Evolutionary conservation across 2,113 vertebrate species (phyloP), one percentile per base, ranked within the genome.

Genomic region (Symphodus melops): DNA sequence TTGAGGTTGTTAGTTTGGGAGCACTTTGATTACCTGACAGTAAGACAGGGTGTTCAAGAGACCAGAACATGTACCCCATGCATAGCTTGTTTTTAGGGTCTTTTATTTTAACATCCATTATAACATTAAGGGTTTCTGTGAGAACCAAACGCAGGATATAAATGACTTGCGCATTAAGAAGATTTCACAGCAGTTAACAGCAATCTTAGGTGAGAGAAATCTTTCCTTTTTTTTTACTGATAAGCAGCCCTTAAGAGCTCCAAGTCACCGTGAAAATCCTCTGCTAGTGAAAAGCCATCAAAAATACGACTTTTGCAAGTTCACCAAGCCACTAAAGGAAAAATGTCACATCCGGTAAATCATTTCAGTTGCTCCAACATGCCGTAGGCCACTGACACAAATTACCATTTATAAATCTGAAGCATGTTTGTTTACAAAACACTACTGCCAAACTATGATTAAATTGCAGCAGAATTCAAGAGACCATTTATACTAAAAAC

Each of bases 11-110:
- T 79, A 67, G 63, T 63, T 72, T 65, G 65, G 21, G 54, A 81
- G 84, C 51, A 63, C 62, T 54, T 48, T 55, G 73, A 82, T 87
- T 81, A 84, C 74, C 81, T 84, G 82, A 75, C 79, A 82, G 69
- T 70, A 54, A 82, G 71, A 68, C 60, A 67, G 39, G 48, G 53
- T 59, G 37, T 16, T 51, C 57, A 67, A 59, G 46, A 46, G 39
- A 56, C 59, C 12, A 82, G 42, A 72, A 66, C 68, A 53, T 19
- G 11, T 36, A 51, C 70, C 68, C 60, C 28, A 3, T 75, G 28
- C 53, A 56, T 44, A 21, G 23, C 7, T 65, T 73, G 48, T 5
- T 57, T 64, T 75, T 73, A 49, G 53, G 46, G 74, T 65, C 5
- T 80, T 85, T 87, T 86, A 83, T 83, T 89, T 73, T 25, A 55